A percentile compares a stretch with the other conserved stretches of the same genome.
These are phyloP conservation scores for Paradisaea rubra DNA, from an alignment of 2,113 vertebrate genomes.

Conservation along the genomic window DNA sequence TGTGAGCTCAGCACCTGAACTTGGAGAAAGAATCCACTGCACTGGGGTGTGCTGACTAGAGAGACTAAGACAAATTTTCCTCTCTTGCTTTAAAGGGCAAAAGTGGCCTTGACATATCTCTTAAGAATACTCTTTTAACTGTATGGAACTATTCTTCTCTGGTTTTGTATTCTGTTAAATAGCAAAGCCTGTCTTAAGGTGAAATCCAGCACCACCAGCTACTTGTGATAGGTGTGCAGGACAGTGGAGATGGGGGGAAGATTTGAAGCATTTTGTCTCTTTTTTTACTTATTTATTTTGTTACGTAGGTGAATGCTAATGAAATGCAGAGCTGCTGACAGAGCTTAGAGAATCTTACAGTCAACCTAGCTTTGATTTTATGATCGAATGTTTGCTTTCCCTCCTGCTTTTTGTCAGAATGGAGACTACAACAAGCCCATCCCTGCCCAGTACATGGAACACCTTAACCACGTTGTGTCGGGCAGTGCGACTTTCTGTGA, in stretches of 20 bases:
- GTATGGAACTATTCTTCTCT: not conserved
- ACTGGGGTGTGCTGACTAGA: not conserved
- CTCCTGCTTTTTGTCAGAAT: slow-evolving; percentile 72
- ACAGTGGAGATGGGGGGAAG: not conserved
- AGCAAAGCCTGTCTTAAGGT: not conserved
- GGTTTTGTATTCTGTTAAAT: not conserved
- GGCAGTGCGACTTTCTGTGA: slow-evolving; percentile 64
- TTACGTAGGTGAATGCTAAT: not conserved
- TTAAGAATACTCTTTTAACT: not conserved
- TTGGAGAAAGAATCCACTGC: accelerated
- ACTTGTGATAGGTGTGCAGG: not conserved
- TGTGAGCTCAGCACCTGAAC: not conserved
- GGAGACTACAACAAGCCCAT: slow-evolving; percentile 99
- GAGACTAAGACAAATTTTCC: not conserved
- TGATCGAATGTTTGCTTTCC: not conserved
- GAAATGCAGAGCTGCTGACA: not conserved
- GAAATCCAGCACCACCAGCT: not conserved
- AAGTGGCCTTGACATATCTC: not conserved
- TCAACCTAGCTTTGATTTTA: not conserved
- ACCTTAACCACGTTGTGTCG: slow-evolving; percentile 90
- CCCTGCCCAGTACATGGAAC: slow-evolving; percentile 92
- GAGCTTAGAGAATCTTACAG: not conserved
- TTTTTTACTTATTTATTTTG: not conserved
- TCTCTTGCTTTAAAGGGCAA: not conserved
- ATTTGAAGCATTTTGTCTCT: not conserved